These are phyloP conservation scores for Arothron firmamentum DNA, from an alignment of 2,113 vertebrate species.

Conservation along the genomic window DNA sequence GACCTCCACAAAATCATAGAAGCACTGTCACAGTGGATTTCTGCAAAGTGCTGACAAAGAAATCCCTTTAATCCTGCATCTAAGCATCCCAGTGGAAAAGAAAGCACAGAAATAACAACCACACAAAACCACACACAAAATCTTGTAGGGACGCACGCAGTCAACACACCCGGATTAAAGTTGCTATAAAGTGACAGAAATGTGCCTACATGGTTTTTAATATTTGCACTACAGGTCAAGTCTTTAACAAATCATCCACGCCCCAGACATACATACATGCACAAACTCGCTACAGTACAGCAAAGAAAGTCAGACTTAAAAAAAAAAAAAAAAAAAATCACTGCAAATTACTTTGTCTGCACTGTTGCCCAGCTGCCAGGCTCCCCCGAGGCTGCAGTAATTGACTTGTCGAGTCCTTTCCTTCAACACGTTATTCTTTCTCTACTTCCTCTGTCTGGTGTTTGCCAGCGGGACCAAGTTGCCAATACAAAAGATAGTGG, in stretches of 20 bases:
- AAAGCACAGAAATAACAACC: slow-evolving; percentile 29
- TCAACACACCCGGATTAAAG: neutral
- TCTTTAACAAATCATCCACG: slow-evolving; percentile 33
- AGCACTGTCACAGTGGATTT: slow-evolving; percentile 34
- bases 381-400: slow-evolving; percentile 64
- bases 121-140: slow-evolving; percentile 1
- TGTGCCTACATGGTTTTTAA: slow-evolving; percentile 1
- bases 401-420: slow-evolving; percentile 63
- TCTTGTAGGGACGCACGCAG: neutral
- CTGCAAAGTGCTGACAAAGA: slow-evolving; percentile 58
- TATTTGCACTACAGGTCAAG: neutral
- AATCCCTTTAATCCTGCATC: slow-evolving; percentile 48
- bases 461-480: slow-evolving; percentile 47
- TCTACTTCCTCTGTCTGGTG: slow-evolving; percentile 27
- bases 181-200: neutral
- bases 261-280: slow-evolving; percentile 13
- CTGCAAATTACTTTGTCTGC: slow-evolving; percentile 65
- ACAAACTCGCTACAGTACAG: slow-evolving; percentile 37
- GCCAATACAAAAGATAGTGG: slow-evolving; percentile 53
- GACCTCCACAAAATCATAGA: slow-evolving; percentile 11
- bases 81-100: slow-evolving; percentile 28
- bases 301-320: slow-evolving; percentile 37
- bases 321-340: slow-evolving; percentile 48
- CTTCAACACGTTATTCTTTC: slow-evolving; percentile 61
- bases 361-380: slow-evolving; percentile 48